Base-by-base conservation (phyloP, 2,113 vertebrate species). In the Onychostruthus taczanowskii region DNA sequence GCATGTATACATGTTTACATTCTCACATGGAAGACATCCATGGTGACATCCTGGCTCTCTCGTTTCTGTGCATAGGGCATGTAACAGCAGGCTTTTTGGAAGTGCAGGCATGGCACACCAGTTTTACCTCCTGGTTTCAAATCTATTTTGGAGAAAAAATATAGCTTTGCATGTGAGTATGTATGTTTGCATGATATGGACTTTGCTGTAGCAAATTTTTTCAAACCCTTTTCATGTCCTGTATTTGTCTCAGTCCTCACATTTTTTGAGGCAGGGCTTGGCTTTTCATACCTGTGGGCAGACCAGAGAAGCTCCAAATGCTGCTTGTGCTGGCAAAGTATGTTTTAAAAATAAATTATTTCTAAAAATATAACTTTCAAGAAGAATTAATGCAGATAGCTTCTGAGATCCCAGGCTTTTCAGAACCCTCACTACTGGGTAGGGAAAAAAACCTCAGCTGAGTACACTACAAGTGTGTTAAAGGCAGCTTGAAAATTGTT, bases 401-500 rank as follows among this genome's bases (percentile, higher is more conserved):
- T 72, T 85, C 85, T 53, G 50, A n/a, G 20, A 56, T 93, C 23
- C 21, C 12, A 33, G n/a, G 56, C 13, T 93, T 95, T 90, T 89
- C 56, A 78, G 49, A 94, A 52, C 28, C 24, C 20, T 86, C 73
- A n/a, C 88, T 90, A 15, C 39, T 59, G 59, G 11, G 35, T 31
- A 47, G 46, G 24, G 24, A 19, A 77, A 62, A 80, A 74, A 68
- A 27, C 0, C 49, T 50, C 43, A 69, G 52, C 41, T 86, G 78
- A 89, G 90, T 47, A 37, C 53, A 80, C 44, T 49, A 72, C 19
- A 72, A 91, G 35, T 58, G 72, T 84, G 79, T 72, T 89, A 62
- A 91, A 86, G 68, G 74, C 72, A 91, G 92, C 82, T 95, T 94
- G 93, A 30, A 77, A 82, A 78, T 50, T 69, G 66, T 76, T 90